Evolutionary conservation across 2,797 vertebrate genomes (phyloP).

Genomic region (Microctenopoma stevenorrisi): DNA sequence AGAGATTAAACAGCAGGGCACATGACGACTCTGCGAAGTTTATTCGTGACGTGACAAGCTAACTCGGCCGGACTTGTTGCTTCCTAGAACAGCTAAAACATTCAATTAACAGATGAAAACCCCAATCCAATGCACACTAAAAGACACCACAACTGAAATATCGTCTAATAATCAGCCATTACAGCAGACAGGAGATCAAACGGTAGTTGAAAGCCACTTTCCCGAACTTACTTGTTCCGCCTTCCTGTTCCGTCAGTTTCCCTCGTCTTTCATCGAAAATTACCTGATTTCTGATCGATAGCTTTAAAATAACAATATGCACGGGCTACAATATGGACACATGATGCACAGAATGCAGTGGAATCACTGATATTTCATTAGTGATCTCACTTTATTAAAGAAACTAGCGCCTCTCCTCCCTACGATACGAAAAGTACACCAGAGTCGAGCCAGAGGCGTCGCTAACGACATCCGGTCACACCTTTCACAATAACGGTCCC

Average conservation of each 20-base stretch:
- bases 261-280: conserved; percentile 55
- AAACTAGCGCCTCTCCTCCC: conserved; percentile 81
- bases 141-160: accelerated
- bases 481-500: conserved; percentile 60
- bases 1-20: conserved; percentile 66
- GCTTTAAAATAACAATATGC: conserved; percentile 9
- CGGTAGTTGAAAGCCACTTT: conserved; percentile 71
- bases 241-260: conserved; percentile 77
- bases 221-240: conserved; percentile 86
- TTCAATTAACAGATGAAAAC: neutral
- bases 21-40: conserved; percentile 72
- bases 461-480: neutral
- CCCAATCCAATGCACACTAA: accelerated
- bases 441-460: neutral
- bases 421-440: conserved; percentile 66
- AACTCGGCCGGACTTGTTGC: conserved; percentile 78
- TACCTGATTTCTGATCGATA: conserved; percentile 20
- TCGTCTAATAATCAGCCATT: neutral
- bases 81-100: conserved; percentile 11
- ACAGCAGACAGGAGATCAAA: conserved; percentile 23
- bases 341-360: conserved; percentile 42
- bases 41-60: conserved; percentile 58
- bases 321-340: conserved; percentile 70
- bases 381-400: conserved; percentile 71
- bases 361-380: conserved; percentile 42